Conservation (phyloP, 2,888 invertebrate genomes). For the Adineta ricciae region DNA sequence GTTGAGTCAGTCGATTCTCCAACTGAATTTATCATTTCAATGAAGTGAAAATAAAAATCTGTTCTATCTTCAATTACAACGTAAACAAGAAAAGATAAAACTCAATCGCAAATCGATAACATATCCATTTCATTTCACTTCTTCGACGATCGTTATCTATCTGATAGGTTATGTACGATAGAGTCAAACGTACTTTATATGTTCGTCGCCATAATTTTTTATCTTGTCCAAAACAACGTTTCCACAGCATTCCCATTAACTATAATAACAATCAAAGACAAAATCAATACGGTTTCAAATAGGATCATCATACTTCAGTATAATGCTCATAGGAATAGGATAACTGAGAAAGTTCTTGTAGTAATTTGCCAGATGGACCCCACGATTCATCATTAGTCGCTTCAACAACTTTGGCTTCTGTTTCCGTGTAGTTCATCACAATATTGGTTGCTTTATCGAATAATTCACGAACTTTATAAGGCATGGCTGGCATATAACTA, state of each 20-base stretch:
- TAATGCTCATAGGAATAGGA: slow-evolving; percentile 97
- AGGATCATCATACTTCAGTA: slow-evolving; percentile 60
- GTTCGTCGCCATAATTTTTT: slow-evolving; percentile 89
- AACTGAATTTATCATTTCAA: neutral
- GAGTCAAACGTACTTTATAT: slow-evolving; percentile 70
- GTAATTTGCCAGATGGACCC: slow-evolving; percentile 84
- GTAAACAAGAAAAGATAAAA: neutral
- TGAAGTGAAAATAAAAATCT: neutral
- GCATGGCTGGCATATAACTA: neutral
- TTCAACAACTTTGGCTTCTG: slow-evolving; percentile 93
- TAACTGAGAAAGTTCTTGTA: slow-evolving; percentile 92
- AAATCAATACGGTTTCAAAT: neutral
- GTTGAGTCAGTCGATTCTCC: too few relatives aligned
- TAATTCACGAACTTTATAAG: slow-evolving; percentile 13
- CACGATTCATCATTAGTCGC: slow-evolving; percentile 99
- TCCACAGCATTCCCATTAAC: slow-evolving; percentile 93
- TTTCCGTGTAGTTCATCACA: slow-evolving; percentile 99
- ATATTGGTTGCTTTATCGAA: slow-evolving; percentile 65
- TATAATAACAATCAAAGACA: neutral
- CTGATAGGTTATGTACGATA: too few relatives aligned
- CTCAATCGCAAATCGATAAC: too few relatives aligned
- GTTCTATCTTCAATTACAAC: neutral
- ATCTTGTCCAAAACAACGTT: slow-evolving; percentile 94
- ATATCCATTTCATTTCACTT: neutral
- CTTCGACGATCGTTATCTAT: too few relatives aligned